Evolutionary conservation across 2,888 invertebrate species (phyloP), one percentile per base, ranked within the genome.

Genomic region (Orgyia antiqua): DNA sequence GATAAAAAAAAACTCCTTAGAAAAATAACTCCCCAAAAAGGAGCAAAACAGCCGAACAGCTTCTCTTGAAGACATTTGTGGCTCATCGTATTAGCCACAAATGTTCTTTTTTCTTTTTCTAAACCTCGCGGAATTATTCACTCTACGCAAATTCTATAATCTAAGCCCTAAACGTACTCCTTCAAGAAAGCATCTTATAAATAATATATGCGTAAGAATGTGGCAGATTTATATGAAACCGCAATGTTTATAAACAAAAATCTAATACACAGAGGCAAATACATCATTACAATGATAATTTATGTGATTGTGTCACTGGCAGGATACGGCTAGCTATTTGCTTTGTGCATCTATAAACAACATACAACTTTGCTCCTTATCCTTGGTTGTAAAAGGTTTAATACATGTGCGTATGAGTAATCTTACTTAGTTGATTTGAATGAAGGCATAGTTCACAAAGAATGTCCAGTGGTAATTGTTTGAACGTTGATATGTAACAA

Each of bases 281-380:
- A 68, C 68, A 65, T 54, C 44, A 64, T 71, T 68, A 61, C 57
- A 61, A 70, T 71, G 68, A 67, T 77, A 76, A 76, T 76, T 61
- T 68, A 74, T 72, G 58, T 60, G 58, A 40, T 34, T 42, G 36
- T 49, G 44, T 42, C 50, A 48, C 54, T 53, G 58, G 51, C 57
- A 55, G 61, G 54, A 51, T 57, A 51, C 34, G 42, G 39, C 33
- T 41, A 53, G 50, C 40, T 51, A 65, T 62, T 58, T 49, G 49
- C 56, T 55, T 54, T 53, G 50, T 53, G 46, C 43, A 31, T 31
- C 27, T 13, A 25, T 11, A 12, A 19, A 17, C 19, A 4, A 9
- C 24, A 46, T n/a, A 10, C 29, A 12, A 46, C 35, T 36, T 28
- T 33, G 15, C 28, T 24, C 39, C 28, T 33, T 51, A 46, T 17